Evolutionary conservation across 1,140 invertebrate genomes (phyloP).

Genomic region (Vanessa tameamea): DNA sequence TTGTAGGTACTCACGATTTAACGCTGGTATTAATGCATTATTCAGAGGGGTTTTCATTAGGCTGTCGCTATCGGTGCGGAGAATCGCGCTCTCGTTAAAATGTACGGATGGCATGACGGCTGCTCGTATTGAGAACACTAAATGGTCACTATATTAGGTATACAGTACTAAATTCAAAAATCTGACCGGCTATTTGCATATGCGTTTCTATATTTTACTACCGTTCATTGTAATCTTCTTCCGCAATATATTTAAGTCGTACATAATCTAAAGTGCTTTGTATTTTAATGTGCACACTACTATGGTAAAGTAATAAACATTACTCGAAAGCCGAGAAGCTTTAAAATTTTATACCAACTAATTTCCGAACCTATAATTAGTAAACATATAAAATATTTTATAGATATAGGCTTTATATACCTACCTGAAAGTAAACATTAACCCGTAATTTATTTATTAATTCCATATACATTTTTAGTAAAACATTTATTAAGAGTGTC

Average conservation of each 20-base stretch:
- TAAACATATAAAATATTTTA: not conserved
- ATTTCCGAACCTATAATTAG: conserved; percentile 19
- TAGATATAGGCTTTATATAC: not conserved
- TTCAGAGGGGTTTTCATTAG: conserved; percentile 79
- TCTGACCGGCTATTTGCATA: conserved; percentile 25
- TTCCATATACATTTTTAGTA: not conserved
- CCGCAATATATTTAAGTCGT: conserved; percentile 28
- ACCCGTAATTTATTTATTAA: not conserved
- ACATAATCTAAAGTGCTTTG: conserved; percentile 35
- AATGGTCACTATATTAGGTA: conserved; percentile 27
- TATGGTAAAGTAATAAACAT: conserved; percentile 20
- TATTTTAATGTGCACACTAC: conserved; percentile 24
- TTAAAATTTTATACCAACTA: conserved; percentile 11
- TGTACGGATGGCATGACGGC: conserved; percentile 77
- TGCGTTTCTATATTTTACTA: conserved; percentile 27
- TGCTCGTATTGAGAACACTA: conserved; percentile 65
- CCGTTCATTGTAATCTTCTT: conserved; percentile 15
- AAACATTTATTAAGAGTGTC: conserved; percentile 3
- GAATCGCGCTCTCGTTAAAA: conserved; percentile 78
- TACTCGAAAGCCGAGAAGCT: conserved; percentile 7
- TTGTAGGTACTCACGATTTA: conserved; percentile 79
- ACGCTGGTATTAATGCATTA: conserved; percentile 80
- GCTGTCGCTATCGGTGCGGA: conserved; percentile 70
- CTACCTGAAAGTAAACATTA: not conserved
- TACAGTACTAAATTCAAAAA: conserved; percentile 48